phyloP scores from a whole-genome alignment of 2,888 invertebrate species.

The Seira sanloemensis region DNA sequence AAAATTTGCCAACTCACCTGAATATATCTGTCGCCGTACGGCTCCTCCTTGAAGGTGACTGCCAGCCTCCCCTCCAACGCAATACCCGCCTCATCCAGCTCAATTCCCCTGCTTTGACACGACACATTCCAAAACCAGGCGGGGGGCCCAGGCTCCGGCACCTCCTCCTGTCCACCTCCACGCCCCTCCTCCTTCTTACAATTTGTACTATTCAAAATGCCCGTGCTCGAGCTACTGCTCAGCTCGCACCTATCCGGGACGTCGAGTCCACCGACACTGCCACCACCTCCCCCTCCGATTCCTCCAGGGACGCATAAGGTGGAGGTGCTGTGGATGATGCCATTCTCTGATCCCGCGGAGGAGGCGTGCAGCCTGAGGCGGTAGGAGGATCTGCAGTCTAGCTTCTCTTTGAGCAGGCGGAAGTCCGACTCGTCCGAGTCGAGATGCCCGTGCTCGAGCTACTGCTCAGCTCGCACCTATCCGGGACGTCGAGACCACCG shows the following conservation, averaged over 20 bases:
- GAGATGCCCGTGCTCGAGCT: slow-evolving; percentile 52
- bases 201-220: slow-evolving; percentile 50
- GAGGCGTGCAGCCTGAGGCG: slow-evolving; percentile 27
- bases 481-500: slow-evolving; percentile 11
- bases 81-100: slow-evolving; percentile 72
- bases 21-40: slow-evolving; percentile 68
- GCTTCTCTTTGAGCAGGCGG: slow-evolving; percentile 52
- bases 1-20: slow-evolving; percentile 73
- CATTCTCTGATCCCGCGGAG: too few species aligned
- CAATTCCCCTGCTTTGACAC: slow-evolving; percentile 69
- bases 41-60: slow-evolving; percentile 67
- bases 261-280: slow-evolving; percentile 21
- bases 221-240: slow-evolving; percentile 44
- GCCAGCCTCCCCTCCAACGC: slow-evolving; percentile 69
- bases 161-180: not conserved
- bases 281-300: too few species aligned
- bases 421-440: slow-evolving; percentile 47
- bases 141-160: slow-evolving; percentile 52
- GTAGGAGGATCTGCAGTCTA: slow-evolving; percentile 27
- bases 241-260: slow-evolving; percentile 15
- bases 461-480: slow-evolving; percentile 21
- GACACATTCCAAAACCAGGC: slow-evolving; percentile 71
- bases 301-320: slow-evolving; percentile 41
- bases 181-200: slow-evolving; percentile 17
- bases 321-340: slow-evolving; percentile 48